Percentiles rank a stretch among this genome's conserved stretches.
phyloP scores from a whole-genome alignment of 2,888 invertebrate species.

The Drosophila colorata region DNA sequence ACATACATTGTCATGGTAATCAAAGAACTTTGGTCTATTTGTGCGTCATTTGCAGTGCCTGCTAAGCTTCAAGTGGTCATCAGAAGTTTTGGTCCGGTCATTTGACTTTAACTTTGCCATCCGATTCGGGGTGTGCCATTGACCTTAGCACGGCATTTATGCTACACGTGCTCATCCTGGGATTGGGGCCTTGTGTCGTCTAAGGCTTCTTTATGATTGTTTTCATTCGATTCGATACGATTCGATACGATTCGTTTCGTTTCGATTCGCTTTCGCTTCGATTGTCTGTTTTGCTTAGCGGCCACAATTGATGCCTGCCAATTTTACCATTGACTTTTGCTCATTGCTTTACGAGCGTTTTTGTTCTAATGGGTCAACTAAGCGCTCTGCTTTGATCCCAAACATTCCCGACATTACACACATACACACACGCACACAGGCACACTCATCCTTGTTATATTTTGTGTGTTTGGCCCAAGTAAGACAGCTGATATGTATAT shows the following conservation, averaged over 20 bases:
- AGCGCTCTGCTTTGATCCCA: constrained; percentile 52
- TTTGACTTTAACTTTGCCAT: constrained; percentile 41
- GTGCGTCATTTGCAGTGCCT: constrained; percentile 54
- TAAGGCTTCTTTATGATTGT: constrained; percentile 62
- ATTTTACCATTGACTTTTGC: constrained; percentile 70
- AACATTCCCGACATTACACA: constrained; percentile 10
- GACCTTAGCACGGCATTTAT: constrained; percentile 48
- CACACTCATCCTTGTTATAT: constrained; percentile 4
- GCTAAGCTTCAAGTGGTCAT: constrained; percentile 67
- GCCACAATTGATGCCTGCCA: constrained; percentile 68
- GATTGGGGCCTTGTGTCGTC: constrained; percentile 11
- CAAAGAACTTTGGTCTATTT: constrained; percentile 56
- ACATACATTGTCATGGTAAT: constrained; percentile 68
- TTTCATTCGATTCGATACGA: constrained; percentile 45
- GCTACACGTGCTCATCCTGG: constrained; percentile 51
- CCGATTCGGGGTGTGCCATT: constrained; percentile 22
- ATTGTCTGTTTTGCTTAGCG: constrained; percentile 69
- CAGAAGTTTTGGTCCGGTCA: constrained; percentile 50
- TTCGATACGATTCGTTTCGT: constrained; percentile 50
- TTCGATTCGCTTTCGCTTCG: constrained; percentile 27
- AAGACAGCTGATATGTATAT: constrained; percentile 23
- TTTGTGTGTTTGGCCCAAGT: constrained; percentile 15
- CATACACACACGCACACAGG: constrained; percentile 16
- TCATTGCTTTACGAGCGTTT: constrained; percentile 58
- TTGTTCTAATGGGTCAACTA: constrained; percentile 71